These are phyloP conservation scores for Laticauda laticaudata DNA, from an alignment of 2,113 vertebrate genomes.

Conservation along the genomic window DNA sequence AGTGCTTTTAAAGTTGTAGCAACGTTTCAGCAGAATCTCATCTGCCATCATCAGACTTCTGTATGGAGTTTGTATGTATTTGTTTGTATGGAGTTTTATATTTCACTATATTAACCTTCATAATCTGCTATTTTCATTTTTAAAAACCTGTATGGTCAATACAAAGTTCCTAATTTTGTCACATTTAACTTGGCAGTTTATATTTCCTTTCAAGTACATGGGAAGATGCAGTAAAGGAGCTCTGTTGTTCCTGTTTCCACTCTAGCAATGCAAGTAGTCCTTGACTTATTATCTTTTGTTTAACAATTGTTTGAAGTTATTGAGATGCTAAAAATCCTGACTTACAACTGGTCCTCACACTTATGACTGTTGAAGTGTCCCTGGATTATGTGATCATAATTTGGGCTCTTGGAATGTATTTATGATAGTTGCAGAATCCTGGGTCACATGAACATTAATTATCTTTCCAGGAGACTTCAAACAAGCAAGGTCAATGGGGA, in stretches of 20 bases:
- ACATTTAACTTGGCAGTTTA: background rate
- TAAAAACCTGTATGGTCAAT: background rate
- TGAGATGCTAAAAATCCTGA: background rate
- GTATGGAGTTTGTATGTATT: no score
- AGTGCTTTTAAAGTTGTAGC: no score
- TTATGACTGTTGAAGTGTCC: background rate
- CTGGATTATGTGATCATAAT: background rate
- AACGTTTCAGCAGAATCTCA: no score
- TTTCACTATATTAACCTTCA: no score
- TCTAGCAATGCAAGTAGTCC: background rate
- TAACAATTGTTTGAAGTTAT: background rate
- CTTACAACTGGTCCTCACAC: background rate
- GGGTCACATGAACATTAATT: background rate
- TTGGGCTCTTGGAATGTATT: background rate
- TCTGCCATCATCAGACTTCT: no score
- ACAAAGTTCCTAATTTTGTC: background rate
- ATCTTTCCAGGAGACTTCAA: background rate
- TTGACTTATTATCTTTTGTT: background rate
- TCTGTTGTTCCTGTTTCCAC: background rate
- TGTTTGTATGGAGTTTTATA: no score
- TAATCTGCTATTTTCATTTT: background rate
- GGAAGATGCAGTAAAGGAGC: background rate
- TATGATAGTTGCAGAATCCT: background rate
- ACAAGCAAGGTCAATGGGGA: background rate
- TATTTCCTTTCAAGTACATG: background rate